Evolutionary conservation across 2,797 vertebrate genomes (phyloP), one percentile per base, ranked within the genome.

Genomic region (Thaleichthys pacificus): DNA sequence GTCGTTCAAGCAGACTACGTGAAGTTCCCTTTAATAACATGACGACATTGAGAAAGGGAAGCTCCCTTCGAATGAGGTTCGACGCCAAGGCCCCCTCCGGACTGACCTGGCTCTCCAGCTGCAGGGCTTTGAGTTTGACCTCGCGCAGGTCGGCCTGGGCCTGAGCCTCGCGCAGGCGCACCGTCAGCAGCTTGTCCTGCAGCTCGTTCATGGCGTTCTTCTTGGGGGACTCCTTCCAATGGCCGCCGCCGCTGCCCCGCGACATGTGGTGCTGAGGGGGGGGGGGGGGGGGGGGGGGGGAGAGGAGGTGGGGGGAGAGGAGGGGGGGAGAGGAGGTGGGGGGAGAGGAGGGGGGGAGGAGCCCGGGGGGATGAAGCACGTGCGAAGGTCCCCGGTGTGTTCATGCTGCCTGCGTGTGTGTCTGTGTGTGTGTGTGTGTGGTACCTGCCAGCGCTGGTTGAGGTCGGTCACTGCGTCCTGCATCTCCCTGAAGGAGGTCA

Each of bases 161-260:
- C 88, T 97, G 95, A 2, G 95, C 95, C 86, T 98, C 97, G 19
- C 95, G 92, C 80, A 98, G 92, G 19, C 95, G 91, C 38, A 95
- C 87, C 0, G 90, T 93, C 96, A 98, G 96, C 87, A 97, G 90
- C 75, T 97, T 97, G 78, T 97, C 96, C 86, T 98, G 96, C 82
- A 98, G 90, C 82, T 97, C 95, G 28, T 94, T 94, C 88, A 95
- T 86, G 0, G 94, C 94, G 62, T 95, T 94, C 87, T 96, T 96
- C 85, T 96, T 94, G 0, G 97, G 97, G 11, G 97, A 97, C 54
- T 98, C 97, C 86, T 97, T 97, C 97, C 97, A 97, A 86, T 96
- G 95, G 58, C 95, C 93, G 9, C 93, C 92, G 9, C 93, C 92
- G 0, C 93, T 89, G 38, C 94, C 90, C 3, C 95, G 94, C 30